A percentile compares a stretch with the other conserved stretches of the same genome.
These are phyloP conservation scores for Teleiodes luculella DNA, from an alignment of 2,888 invertebrate species.

Conservation along the genomic window DNA sequence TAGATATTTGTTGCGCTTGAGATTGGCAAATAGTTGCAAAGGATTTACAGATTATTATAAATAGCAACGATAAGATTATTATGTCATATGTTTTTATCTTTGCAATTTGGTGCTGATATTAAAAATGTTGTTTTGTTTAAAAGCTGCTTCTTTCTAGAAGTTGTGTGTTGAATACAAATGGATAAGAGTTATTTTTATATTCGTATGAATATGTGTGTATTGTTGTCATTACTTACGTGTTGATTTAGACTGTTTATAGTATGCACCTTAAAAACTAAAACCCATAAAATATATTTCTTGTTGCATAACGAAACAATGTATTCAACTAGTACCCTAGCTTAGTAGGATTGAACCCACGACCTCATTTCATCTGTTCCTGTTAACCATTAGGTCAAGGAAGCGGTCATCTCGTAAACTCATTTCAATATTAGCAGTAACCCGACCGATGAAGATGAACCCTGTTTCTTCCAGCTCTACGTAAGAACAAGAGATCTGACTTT, in stretches of 20 bases:
- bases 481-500: no score
- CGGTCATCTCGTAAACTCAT: conserved; percentile 18
- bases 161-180: no score
- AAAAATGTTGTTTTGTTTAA: no score
- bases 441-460: conserved; percentile 31
- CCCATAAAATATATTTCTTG: no score
- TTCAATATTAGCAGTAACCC: conserved; percentile 17
- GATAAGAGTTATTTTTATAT: no score
- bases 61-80: not conserved
- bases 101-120: not conserved
- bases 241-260: no score
- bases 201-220: no score
- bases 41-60: not conserved
- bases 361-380: conserved; percentile 8
- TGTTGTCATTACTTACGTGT: no score
- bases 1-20: not conserved
- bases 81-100: not conserved
- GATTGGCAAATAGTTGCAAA: not conserved
- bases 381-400: conserved; percentile 19
- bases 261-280: no score
- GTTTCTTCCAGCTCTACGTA: not conserved
- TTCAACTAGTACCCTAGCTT: no score
- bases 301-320: no score
- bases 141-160: no score
- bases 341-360: conserved; percentile 10